Conservation (phyloP, 2,888 invertebrate species). For the Gnatocerus cornutus region DNA sequence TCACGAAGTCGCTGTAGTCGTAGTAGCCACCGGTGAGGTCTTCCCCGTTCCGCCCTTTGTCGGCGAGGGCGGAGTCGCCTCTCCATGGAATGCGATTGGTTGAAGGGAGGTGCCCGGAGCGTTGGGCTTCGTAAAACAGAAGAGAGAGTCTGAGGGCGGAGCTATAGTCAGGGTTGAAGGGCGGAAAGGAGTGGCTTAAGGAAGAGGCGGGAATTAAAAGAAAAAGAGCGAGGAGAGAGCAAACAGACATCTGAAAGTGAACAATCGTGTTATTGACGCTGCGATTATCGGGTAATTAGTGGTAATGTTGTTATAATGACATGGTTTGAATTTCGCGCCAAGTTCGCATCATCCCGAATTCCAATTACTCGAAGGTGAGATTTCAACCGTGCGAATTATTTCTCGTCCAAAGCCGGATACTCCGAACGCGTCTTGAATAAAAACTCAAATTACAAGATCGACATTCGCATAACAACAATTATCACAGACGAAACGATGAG, state of each 20-base stretch:
- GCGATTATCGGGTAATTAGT: too few relatives aligned
- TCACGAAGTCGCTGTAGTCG: constrained; percentile 75
- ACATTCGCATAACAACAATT: constrained; percentile 30
- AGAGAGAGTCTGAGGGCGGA: constrained; percentile 72
- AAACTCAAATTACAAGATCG: constrained; percentile 27
- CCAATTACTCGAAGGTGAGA: constrained; percentile 13
- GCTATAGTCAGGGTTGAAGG: constrained; percentile 67
- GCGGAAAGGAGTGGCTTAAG: not conserved
- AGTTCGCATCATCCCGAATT: not conserved
- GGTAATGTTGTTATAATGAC: too few relatives aligned
- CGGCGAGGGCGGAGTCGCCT: constrained; percentile 73
- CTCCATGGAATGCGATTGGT: constrained; percentile 74
- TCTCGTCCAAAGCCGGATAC: constrained; percentile 20
- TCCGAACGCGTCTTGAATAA: constrained; percentile 19
- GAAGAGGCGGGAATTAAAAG: not conserved
- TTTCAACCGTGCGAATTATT: constrained; percentile 2
- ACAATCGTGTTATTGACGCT: too few relatives aligned
- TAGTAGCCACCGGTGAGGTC: constrained; percentile 76
- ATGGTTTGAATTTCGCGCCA: too few relatives aligned
- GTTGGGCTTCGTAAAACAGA: constrained; percentile 75
- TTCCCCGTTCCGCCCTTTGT: constrained; percentile 71
- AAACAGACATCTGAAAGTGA: constrained; percentile 16
- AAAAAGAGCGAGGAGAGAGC: not conserved
- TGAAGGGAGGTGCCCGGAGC: constrained; percentile 72
- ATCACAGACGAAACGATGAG: constrained; percentile 27